phyloP scores from a whole-genome alignment of 1,140 invertebrate genomes.

The Orussus abietinus region DNA sequence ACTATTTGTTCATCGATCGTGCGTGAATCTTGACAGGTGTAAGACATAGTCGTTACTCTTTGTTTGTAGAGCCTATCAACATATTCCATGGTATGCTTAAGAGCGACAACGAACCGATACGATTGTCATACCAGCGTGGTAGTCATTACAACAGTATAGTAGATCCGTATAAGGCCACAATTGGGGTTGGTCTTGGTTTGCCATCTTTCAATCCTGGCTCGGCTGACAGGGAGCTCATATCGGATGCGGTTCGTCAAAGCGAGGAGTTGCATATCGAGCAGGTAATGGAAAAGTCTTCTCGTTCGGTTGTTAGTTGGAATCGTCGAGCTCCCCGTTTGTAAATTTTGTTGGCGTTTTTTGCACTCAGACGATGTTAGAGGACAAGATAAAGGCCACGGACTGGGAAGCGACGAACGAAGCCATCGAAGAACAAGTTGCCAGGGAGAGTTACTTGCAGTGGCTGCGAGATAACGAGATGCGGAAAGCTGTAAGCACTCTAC shows the following conservation, averaged over 20 bases:
- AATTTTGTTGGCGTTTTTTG: too few relatives aligned
- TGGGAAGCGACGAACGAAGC: constrained; percentile 93
- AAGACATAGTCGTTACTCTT: not conserved
- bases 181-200: constrained; percentile 83
- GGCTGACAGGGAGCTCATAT: constrained; percentile 71
- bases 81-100: constrained; percentile 78
- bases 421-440: constrained; percentile 84
- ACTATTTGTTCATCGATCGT: too few relatives aligned
- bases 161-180: constrained; percentile 81
- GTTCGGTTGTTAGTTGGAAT: too few relatives aligned
- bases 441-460: constrained; percentile 89
- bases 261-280: constrained; percentile 86
- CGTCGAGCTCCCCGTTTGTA: too few relatives aligned
- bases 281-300: too few relatives aligned
- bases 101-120: constrained; percentile 77
- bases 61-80: constrained; percentile 75
- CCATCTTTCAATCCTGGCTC: constrained; percentile 79
- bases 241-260: constrained; percentile 76
- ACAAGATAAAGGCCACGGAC: constrained; percentile 87
- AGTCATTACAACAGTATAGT: constrained; percentile 90
- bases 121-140: constrained; percentile 85
- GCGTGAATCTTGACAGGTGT: not conserved
- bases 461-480: constrained; percentile 69
- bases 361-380: constrained; percentile 90
- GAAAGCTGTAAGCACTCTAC: constrained; percentile 47